phyloP scores from a whole-genome alignment of 2,113 vertebrate genomes.

The Crypturellus undulatus region DNA sequence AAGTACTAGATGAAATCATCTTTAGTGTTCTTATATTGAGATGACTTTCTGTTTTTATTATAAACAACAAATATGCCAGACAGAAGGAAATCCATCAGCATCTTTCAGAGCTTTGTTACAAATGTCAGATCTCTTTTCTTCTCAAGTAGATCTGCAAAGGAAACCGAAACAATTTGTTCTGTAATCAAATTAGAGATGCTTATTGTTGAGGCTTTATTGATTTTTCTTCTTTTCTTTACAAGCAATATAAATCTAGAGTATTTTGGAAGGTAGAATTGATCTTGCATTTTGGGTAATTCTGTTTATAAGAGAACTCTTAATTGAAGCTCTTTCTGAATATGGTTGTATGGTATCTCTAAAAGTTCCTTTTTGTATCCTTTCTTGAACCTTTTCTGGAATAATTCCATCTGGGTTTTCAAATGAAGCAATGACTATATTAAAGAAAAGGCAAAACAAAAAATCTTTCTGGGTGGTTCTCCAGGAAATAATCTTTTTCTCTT shows the following conservation, averaged over 20 bases:
- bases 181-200: neutral
- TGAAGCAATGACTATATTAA: neutral
- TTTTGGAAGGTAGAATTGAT: neutral
- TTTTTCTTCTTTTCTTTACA: neutral
- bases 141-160: neutral
- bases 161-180: neutral
- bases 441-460: neutral
- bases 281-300: neutral
- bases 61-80: neutral
- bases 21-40: neutral
- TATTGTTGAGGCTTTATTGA: neutral
- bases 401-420: neutral
- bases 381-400: neutral
- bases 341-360: neutral
- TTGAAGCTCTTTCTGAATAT: neutral
- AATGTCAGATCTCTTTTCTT: neutral
- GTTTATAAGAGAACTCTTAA: neutral
- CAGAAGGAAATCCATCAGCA: neutral
- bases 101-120: neutral
- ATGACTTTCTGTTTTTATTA: neutral
- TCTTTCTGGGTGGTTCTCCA: neutral
- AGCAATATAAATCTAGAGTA: neutral
- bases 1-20: neutral
- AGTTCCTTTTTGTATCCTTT: neutral
- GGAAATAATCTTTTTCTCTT: neutral